Evolutionary conservation across 2,888 invertebrate species (phyloP).

Genomic region (Teinopalpus imperialis): DNA sequence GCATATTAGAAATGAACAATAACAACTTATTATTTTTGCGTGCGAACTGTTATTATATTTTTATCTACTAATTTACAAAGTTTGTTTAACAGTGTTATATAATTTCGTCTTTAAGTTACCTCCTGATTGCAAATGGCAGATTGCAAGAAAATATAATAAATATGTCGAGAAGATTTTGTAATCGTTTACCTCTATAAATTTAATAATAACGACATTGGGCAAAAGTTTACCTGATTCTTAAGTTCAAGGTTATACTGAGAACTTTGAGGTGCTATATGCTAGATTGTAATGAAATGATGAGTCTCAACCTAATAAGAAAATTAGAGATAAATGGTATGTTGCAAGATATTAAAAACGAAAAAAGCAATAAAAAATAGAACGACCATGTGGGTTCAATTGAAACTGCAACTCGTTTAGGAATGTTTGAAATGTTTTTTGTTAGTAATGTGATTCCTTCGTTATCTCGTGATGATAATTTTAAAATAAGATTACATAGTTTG

Average conservation of each 20-base stretch:
- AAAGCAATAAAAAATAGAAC: conserved; percentile 5
- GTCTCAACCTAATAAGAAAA: not conserved
- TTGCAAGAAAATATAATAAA: not conserved
- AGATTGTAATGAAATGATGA: not conserved
- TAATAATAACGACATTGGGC: conserved; percentile 6
- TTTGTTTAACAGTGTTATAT: too few species aligned
- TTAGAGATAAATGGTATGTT: conserved; percentile 1
- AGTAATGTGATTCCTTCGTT: not conserved
- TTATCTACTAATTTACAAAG: too few species aligned
- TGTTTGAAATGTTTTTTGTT: not conserved
- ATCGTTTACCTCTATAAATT: conserved; percentile 6
- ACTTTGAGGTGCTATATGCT: not conserved
- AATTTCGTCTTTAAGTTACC: not conserved
- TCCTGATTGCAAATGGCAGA: conserved; percentile 3
- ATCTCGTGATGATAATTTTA: not conserved
- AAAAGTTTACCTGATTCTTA: not conserved
- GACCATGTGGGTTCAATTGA: not conserved
- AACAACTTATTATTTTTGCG: too few species aligned
- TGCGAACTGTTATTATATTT: too few species aligned
- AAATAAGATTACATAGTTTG: conserved; percentile 1
- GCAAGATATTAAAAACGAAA: not conserved
- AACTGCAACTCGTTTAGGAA: not conserved
- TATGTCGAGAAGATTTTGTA: not conserved
- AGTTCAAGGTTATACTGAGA: conserved; percentile 9
- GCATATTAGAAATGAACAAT: too few species aligned